Evolutionary conservation across 2,888 invertebrate genomes (phyloP).

Genomic region (Mimachlamys varia): DNA sequence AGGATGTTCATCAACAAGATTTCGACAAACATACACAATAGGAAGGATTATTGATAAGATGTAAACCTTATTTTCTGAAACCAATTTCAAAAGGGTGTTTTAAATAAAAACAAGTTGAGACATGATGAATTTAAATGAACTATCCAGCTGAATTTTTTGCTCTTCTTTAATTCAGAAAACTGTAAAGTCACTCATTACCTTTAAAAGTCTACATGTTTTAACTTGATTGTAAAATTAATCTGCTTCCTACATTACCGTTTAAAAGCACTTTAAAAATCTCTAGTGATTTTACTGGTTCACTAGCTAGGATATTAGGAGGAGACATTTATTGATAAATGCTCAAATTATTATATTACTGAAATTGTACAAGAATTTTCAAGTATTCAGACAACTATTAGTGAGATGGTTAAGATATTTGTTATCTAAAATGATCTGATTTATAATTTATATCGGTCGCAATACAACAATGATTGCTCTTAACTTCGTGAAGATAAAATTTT

Average conservation of each 20-base stretch:
- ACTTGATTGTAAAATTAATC: not conserved
- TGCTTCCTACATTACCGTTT: not conserved
- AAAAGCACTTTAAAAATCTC: not conserved
- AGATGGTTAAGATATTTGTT: too few relatives aligned
- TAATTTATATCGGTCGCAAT: too few relatives aligned
- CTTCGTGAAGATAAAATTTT: too few relatives aligned
- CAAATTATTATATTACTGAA: too few relatives aligned
- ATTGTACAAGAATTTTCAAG: too few relatives aligned
- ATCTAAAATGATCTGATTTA: too few relatives aligned
- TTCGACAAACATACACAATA: not conserved
- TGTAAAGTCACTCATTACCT: not conserved
- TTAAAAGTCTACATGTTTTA: not conserved
- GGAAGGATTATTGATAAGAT: not conserved
- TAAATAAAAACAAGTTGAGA: not conserved
- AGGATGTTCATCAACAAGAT: not conserved
- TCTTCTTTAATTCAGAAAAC: not conserved
- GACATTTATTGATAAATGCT: not conserved
- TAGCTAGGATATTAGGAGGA: not conserved
- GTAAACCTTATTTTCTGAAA: not conserved
- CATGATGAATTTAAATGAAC: not conserved
- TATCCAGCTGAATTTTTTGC: not conserved
- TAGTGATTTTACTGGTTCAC: too few relatives aligned
- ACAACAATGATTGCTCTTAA: too few relatives aligned
- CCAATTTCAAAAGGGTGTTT: not conserved
- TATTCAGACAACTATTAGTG: too few relatives aligned